Conservation (phyloP, 2,797 vertebrate species). For the Neomorphus geoffroyi region DNA sequence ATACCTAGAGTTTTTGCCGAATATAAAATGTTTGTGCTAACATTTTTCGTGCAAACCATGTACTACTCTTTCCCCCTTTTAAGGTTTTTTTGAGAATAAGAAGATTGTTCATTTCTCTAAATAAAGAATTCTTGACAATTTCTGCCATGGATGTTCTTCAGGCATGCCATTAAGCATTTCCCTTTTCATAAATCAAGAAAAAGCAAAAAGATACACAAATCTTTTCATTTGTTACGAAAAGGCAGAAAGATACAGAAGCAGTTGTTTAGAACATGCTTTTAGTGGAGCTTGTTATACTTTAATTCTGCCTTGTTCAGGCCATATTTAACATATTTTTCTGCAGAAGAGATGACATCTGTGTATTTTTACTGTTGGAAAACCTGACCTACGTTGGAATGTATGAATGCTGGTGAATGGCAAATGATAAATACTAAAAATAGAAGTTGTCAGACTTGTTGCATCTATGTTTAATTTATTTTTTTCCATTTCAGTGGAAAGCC, state of each 20-base stretch:
- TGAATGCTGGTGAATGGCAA: not conserved
- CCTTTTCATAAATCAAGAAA: not conserved
- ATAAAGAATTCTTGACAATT: not conserved
- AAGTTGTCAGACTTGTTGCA: not conserved
- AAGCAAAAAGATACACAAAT: not conserved
- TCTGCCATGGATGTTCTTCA: not conserved
- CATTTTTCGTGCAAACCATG: not conserved
- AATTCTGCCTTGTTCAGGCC: not conserved
- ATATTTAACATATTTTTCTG: not conserved
- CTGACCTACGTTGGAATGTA: not conserved
- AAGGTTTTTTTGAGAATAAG: not conserved
- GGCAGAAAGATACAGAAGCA: not conserved
- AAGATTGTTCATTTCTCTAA: not conserved
- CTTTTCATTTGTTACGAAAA: not conserved
- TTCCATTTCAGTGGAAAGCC: slow-evolving; percentile 90
- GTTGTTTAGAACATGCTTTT: not conserved
- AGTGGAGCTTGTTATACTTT: not conserved
- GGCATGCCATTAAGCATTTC: not conserved
- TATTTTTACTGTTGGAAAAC: not conserved
- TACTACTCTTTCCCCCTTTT: not conserved
- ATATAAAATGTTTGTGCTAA: not conserved
- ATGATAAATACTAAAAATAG: not conserved
- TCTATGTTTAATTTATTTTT: not conserved
- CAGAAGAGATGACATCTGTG: not conserved
- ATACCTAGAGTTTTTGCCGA: not conserved